Percentiles rank a stretch among this genome's conserved stretches.
phyloP scores from a whole-genome alignment of 2,888 invertebrate species.

The Camponotus fellah region DNA sequence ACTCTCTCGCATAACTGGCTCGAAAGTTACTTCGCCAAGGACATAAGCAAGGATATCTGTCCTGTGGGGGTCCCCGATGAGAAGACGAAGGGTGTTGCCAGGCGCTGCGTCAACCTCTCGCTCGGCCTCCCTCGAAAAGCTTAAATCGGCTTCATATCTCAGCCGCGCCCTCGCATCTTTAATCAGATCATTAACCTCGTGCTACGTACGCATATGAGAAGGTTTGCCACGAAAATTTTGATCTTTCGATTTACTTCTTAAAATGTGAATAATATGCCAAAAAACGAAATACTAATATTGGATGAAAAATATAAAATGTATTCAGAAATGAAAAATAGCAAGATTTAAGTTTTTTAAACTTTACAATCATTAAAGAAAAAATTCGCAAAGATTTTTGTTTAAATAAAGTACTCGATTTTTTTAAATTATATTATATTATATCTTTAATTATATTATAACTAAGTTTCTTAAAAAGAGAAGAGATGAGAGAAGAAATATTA shows the following conservation, averaged over 20 bases:
- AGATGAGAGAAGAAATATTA: neutral
- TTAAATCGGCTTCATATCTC: slow-evolving; percentile 78
- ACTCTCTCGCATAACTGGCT: slow-evolving; percentile 59
- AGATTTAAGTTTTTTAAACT: neutral
- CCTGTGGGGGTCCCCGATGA: slow-evolving; percentile 11
- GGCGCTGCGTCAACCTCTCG: slow-evolving; percentile 67
- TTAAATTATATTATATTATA: no score
- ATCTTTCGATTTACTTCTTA: slow-evolving; percentile 34
- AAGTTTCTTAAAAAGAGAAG: neutral
- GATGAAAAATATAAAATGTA: slow-evolving; percentile 1
- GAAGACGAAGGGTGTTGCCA: slow-evolving; percentile 75
- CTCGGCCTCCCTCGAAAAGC: slow-evolving; percentile 73
- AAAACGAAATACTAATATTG: slow-evolving; percentile 4
- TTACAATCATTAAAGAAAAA: neutral
- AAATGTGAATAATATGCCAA: neutral
- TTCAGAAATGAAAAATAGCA: neutral
- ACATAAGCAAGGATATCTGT: slow-evolving; percentile 48
- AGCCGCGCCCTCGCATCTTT: slow-evolving; percentile 71
- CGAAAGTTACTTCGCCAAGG: slow-evolving; percentile 65
- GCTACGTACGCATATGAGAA: slow-evolving; percentile 68
- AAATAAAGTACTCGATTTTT: slow-evolving; percentile 7
- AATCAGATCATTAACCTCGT: slow-evolving; percentile 77
- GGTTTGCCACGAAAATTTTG: slow-evolving; percentile 54
- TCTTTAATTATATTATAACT: no score
- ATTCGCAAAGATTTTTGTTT: neutral